Percentiles rank a stretch among this genome's conserved stretches.
Conservation (phyloP, 2,888 invertebrate genomes). For the Cataglyphis rosenhaueri region DNA sequence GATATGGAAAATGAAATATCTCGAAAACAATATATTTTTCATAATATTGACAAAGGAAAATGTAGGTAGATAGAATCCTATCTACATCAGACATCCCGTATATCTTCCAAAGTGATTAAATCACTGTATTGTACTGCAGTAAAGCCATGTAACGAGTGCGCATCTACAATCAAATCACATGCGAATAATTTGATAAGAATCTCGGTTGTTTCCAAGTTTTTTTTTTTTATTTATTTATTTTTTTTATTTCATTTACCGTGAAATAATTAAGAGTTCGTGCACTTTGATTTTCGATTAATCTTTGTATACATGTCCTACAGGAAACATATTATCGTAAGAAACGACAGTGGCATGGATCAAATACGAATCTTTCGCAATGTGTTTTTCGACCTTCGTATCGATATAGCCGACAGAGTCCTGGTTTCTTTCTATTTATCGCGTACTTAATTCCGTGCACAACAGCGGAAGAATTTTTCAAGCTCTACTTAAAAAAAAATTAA, state of each 20-base stretch:
- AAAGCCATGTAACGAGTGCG: background rate
- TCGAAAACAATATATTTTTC: background rate
- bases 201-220: background rate
- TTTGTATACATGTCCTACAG: background rate
- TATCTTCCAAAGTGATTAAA: background rate
- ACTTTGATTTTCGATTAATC: background rate
- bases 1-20: background rate
- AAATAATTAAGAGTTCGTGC: background rate
- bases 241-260: background rate
- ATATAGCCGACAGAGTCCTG: background rate
- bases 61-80: background rate
- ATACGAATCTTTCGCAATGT: conserved; percentile 70
- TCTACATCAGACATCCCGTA: background rate
- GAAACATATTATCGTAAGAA: conserved; percentile 14
- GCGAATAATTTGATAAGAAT: background rate
- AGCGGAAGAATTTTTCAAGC: background rate
- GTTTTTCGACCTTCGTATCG: conserved; percentile 69
- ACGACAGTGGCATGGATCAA: background rate
- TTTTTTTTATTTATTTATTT: too few relatives aligned
- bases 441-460: background rate
- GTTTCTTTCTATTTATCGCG: background rate
- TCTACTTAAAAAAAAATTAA: background rate
- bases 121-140: background rate
- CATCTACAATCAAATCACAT: background rate
- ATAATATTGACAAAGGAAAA: background rate